phyloP scores from a whole-genome alignment of 2,888 invertebrate genomes.

The Alloplasta piceator region DNA sequence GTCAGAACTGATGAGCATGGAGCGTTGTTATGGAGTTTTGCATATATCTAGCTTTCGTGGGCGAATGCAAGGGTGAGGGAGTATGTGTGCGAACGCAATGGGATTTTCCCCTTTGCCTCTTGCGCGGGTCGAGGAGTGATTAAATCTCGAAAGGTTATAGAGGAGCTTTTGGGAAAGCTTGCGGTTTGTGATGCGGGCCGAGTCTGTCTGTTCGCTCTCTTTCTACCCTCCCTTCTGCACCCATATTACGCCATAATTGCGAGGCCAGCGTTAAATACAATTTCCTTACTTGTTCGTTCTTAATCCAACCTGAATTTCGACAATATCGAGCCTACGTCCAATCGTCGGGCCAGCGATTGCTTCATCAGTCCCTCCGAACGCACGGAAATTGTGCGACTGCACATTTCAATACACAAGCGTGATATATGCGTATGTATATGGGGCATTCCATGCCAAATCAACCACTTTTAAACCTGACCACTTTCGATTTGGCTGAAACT shows the following conservation, averaged over 20 bases:
- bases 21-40: slow-evolving; percentile 8
- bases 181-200: slow-evolving; percentile 20
- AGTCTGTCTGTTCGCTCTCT: not conserved
- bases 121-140: slow-evolving; percentile 43
- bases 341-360: slow-evolving; percentile 17
- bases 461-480: too few species aligned
- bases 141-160: slow-evolving; percentile 49
- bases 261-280: slow-evolving; percentile 36
- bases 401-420: too few species aligned
- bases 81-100: not conserved
- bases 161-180: slow-evolving; percentile 27
- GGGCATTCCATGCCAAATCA: too few species aligned
- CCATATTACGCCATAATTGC: not conserved
- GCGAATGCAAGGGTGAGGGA: too few species aligned
- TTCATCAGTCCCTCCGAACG: not conserved
- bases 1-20: not conserved
- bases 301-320: not conserved
- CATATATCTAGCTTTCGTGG: not conserved
- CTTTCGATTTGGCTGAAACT: too few species aligned
- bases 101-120: slow-evolving; percentile 7
- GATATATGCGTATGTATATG: too few species aligned
- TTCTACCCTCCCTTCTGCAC: not conserved
- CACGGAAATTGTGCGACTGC: slow-evolving; percentile 15
- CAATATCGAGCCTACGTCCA: slow-evolving; percentile 9
- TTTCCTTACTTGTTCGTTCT: slow-evolving; percentile 25